Percentiles rank a stretch among this genome's conserved stretches.
Evolutionary conservation across 2,888 invertebrate species (phyloP).

Genomic region (Tipula vernalis): DNA sequence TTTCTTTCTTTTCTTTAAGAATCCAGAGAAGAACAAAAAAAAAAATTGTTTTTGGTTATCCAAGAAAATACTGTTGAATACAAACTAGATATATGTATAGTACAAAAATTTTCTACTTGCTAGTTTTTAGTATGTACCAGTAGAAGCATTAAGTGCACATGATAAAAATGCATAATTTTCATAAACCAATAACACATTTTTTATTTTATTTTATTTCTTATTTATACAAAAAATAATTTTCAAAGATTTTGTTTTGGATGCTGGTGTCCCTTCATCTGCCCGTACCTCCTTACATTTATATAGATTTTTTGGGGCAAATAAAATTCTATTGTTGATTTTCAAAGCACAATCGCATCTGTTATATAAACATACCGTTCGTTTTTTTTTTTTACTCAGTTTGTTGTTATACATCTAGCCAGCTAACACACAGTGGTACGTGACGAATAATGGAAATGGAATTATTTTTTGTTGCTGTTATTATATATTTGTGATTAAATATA

Average conservation of each 20-base stretch:
- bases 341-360: background rate
- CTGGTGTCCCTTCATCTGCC: background rate
- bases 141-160: background rate
- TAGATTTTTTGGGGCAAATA: background rate
- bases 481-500: background rate
- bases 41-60: background rate
- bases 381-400: background rate
- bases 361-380: background rate
- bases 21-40: background rate
- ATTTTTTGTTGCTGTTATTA: background rate
- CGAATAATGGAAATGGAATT: background rate
- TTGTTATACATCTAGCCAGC: background rate
- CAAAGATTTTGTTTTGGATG: background rate
- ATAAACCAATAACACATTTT: background rate
- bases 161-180: background rate
- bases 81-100: background rate
- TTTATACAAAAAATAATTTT: background rate
- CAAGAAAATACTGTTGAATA: background rate
- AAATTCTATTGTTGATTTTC: background rate
- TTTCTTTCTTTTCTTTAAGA: background rate
- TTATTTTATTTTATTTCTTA: background rate
- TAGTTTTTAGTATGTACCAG: background rate
- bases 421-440: background rate
- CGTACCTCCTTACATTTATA: background rate
- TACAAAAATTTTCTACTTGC: too few species aligned